Base-by-base conservation (phyloP, 2,888 invertebrate species). In the Boloria euphrosyne region DNA sequence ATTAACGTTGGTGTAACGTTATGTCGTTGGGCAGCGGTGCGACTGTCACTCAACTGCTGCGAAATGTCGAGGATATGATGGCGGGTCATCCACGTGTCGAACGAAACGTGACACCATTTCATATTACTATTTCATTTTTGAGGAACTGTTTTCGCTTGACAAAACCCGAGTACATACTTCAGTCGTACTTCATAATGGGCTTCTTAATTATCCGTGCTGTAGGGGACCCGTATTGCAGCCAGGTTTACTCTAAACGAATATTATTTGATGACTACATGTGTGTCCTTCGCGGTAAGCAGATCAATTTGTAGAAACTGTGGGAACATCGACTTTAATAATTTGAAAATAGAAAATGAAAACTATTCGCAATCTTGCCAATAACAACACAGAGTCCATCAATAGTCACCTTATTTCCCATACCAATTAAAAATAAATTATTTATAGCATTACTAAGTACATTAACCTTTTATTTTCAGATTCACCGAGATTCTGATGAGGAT, bases 41-140 rank as follows among this genome's bases (percentile, higher is more conserved):
- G 82, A 83, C 83, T 90, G 93, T 90, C 92, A 90, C 89, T 92
- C 92, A 92, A 92, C 87, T 89, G 88, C 86, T 89, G 86, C 87
- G 88, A 87, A 85, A 87, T 82, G 81, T 84, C 81, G 82, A 85
- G 83, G 85, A 84, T 89, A 89, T 90, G 90, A 89, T 86, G 85
- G 75, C 83, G 85, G 90, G 90, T 91, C 90, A 91, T 82, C 88
- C 90, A 90, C 82, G 89, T 90, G 90, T 86, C 83, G 84, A 78
- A 81, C 76, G 70, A 80, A 83, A 88, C 89, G 87, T 89, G 88
- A 86, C 83, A 86, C 75, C 87, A 89, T 89, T 86, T 83, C 82
- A 89, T 90, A 81, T 87, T 77, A 78, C 84, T 76, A 85, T 89
- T 87, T 90, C 90, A 81, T 80, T 85, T 86, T 80, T 81, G 75